Evolutionary conservation across 2,888 invertebrate genomes (phyloP).

Genomic region (Idaea straminata): DNA sequence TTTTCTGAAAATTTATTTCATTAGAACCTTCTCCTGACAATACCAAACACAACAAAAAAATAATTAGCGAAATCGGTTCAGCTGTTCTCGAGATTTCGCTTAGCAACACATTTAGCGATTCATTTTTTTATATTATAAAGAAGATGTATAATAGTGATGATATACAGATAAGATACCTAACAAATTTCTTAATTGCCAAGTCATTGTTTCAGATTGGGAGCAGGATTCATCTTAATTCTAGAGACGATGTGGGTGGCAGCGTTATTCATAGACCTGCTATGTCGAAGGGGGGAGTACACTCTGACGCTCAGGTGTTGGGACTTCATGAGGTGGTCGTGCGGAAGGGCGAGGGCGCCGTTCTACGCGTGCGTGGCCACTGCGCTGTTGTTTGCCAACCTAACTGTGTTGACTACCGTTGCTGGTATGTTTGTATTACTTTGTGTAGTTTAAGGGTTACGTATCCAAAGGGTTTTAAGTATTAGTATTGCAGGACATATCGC

Average conservation of each 20-base stretch:
- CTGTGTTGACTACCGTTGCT: conserved; percentile 59
- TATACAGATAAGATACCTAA: background rate
- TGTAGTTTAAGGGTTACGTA: no score
- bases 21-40: no score
- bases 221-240: conserved; percentile 60
- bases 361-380: conserved; percentile 73
- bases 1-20: no score
- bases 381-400: conserved; percentile 65
- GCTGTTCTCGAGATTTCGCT: no score
- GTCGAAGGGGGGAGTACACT: conserved; percentile 70
- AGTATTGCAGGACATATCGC: no score
- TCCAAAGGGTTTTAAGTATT: no score
- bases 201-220: conserved; percentile 51
- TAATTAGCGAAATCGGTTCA: no score
- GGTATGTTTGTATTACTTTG: conserved; percentile 36
- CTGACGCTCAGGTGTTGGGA: conserved; percentile 70
- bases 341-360: conserved; percentile 66
- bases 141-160: no score
- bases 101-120: no score
- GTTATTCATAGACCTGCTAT: conserved; percentile 67
- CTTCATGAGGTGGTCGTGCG: conserved; percentile 71
- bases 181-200: conserved; percentile 7
- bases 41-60: no score
- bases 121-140: no score
- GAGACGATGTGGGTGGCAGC: conserved; percentile 77